Base-by-base conservation (phyloP, 1,140 invertebrate genomes). In the Hydropsyche tenuis region DNA sequence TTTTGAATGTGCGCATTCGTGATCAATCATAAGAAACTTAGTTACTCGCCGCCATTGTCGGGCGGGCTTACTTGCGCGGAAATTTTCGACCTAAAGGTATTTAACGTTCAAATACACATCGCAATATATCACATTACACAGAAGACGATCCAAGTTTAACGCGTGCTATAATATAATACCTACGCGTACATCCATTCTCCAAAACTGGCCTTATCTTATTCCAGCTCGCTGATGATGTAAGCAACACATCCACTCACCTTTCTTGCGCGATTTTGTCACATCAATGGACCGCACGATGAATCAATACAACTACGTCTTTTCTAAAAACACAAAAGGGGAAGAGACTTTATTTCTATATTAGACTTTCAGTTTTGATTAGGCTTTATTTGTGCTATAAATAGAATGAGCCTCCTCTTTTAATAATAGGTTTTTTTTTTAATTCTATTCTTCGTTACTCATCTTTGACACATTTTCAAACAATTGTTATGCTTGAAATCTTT, bases 201-300 rank as follows among this genome's bases (percentile, higher is more conserved):
- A 60, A 20, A 27, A 60, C 18, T 25, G 23, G 56, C 22, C 56
- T 60, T 60, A 60, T 60, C 56, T 60, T 60, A 23, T 60, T 60
- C 56, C 56, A 60, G 56, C 23, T 60, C 56, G 56, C 23, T 60
- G 56, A 60, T 60, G 56, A 60, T 60, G 56, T 60, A 60, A 60
- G 23, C 56, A 60, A 60, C 56, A 27, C 25, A 60, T 60, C 56
- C 56, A 60, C 56, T 60, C 56, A 60, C 56, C 56, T 60, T 60
- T 60, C 56, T 60, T 60, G 18, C 22, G 22, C 22, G 14, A 48
- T 12, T 22, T 60, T 60, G 56, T 60, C 56, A 60, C 20, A 27
- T 60, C 56, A 60, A 60, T 60, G 56, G 56, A 60, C 56, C 5
- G 18, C 9, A 3, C 56, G 56, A 22, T 27, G 56, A 23, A 23